These are phyloP conservation scores for Botia almorhae DNA, from an alignment of 2,797 vertebrate species.

Conservation along the genomic window DNA sequence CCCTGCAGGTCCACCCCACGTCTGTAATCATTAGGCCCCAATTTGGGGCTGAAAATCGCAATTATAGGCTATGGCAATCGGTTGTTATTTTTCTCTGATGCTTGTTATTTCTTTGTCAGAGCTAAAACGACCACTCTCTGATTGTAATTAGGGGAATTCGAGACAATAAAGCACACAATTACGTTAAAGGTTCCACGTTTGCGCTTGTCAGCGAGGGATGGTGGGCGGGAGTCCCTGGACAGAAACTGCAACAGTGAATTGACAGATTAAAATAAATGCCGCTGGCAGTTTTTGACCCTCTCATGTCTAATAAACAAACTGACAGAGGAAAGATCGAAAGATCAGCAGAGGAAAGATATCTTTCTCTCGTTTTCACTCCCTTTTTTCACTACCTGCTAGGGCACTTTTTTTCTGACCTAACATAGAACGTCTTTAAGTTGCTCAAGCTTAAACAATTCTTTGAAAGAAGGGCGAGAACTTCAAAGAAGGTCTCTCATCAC, in stretches of 20 bases:
- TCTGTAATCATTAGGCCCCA: conserved; percentile 69
- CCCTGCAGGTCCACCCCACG: conserved; percentile 66
- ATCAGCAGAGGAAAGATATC: conserved; percentile 37
- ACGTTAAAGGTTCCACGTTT: conserved; percentile 56
- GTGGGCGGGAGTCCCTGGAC: not conserved
- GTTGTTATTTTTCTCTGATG: conserved; percentile 61
- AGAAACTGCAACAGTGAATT: conserved; percentile 18
- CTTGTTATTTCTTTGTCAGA: conserved; percentile 66
- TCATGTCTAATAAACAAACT: conserved; percentile 63
- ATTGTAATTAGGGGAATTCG: conserved; percentile 65
- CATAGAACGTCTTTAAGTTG: conserved; percentile 56
- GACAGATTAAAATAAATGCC: conserved; percentile 55
- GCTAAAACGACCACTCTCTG: conserved; percentile 55
- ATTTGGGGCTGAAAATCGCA: conserved; percentile 72
- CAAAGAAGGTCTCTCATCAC: conserved; percentile 68
- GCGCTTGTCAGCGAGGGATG: not conserved
- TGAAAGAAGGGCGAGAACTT: conserved; percentile 61
- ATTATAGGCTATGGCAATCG: conserved; percentile 61
- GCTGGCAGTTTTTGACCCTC: conserved; percentile 60
- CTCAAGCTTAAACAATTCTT: conserved; percentile 61
- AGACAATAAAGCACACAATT: conserved; percentile 61
- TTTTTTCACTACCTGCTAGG: conserved; percentile 39
- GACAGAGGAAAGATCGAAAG: conserved; percentile 51
- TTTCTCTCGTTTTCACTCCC: not conserved
- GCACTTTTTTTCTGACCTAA: conserved; percentile 55